A percentile compares a stretch with the other conserved stretches of the same genome.
Evolutionary conservation across 1,140 invertebrate genomes (phyloP).

Genomic region (Drosophila ercepeae): DNA sequence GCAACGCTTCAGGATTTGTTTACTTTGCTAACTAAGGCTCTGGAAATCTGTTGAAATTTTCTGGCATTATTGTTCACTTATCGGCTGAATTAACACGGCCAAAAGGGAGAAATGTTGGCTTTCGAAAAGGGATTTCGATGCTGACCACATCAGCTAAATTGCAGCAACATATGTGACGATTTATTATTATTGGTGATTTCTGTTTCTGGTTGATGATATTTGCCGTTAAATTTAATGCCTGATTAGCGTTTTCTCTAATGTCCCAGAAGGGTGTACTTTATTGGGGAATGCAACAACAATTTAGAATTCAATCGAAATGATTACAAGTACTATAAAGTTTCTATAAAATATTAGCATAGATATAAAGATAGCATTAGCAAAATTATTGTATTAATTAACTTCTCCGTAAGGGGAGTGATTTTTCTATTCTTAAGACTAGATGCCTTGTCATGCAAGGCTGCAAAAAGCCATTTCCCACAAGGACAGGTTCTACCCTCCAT

Average conservation of each 20-base stretch:
- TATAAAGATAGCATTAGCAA: too few relatives aligned
- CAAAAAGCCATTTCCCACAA: constrained; percentile 6
- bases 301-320: not conserved
- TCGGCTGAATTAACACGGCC: constrained; percentile 74
- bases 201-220: constrained; percentile 37
- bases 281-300: not conserved
- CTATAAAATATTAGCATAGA: too few relatives aligned
- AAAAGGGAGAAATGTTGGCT: constrained; percentile 27
- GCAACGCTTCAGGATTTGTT: constrained; percentile 35
- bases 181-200: constrained; percentile 58
- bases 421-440: too few relatives aligned
- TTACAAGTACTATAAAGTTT: too few relatives aligned
- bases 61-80: constrained; percentile 77
- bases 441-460: too few relatives aligned
- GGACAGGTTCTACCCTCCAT: constrained; percentile 8
- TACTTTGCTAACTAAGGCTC: constrained; percentile 57
- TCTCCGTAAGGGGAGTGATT: too few relatives aligned
- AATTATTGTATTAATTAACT: too few relatives aligned
- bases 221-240: constrained; percentile 56
- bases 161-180: constrained; percentile 75
- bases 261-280: not conserved
- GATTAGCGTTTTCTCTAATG: constrained; percentile 51
- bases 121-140: constrained; percentile 5
- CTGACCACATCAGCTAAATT: constrained; percentile 68
- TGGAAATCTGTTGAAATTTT: constrained; percentile 60